Evolutionary conservation across 2,888 invertebrate genomes (phyloP).

Genomic region (Drosophila pegasa): DNA sequence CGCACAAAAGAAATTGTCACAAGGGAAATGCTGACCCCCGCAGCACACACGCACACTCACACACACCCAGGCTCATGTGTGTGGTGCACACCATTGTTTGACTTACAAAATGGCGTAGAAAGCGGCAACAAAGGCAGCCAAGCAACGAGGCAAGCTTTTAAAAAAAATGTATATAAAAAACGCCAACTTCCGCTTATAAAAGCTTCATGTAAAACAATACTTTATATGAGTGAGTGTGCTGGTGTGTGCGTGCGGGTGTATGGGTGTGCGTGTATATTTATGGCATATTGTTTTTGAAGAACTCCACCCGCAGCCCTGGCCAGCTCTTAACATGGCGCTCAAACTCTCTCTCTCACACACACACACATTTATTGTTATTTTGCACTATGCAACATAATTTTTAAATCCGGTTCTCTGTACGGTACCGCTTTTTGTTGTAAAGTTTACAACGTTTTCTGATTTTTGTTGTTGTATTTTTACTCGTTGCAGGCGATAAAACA

Average conservation of each 20-base stretch:
- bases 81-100: slow-evolving; percentile 67
- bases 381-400: slow-evolving; percentile 49
- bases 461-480: slow-evolving; percentile 26
- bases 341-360: no score
- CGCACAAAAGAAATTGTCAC: slow-evolving; percentile 66
- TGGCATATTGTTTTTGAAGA: slow-evolving; percentile 71
- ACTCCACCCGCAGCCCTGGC: slow-evolving; percentile 24
- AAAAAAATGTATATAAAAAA: slow-evolving; percentile 45
- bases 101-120: slow-evolving; percentile 77
- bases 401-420: slow-evolving; percentile 41
- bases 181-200: slow-evolving; percentile 74
- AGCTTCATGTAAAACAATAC: slow-evolving; percentile 77
- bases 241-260: slow-evolving; percentile 7
- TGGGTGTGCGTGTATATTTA: slow-evolving; percentile 28
- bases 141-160: slow-evolving; percentile 57
- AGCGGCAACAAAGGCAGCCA: slow-evolving; percentile 66
- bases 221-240: slow-evolving; percentile 37
- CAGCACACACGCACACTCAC: slow-evolving; percentile 23
- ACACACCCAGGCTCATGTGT: slow-evolving; percentile 17
- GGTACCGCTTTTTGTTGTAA: slow-evolving; percentile 5
- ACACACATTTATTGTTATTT: slow-evolving; percentile 32
- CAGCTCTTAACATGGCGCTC: slow-evolving; percentile 30
- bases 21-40: slow-evolving; percentile 62
- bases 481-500: slow-evolving; percentile 89
- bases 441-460: slow-evolving; percentile 25